A percentile compares a stretch with the other conserved stretches of the same genome.
Evolutionary conservation across 2,113 vertebrate genomes (phyloP).

Genomic region (Syrmaticus mikado): DNA sequence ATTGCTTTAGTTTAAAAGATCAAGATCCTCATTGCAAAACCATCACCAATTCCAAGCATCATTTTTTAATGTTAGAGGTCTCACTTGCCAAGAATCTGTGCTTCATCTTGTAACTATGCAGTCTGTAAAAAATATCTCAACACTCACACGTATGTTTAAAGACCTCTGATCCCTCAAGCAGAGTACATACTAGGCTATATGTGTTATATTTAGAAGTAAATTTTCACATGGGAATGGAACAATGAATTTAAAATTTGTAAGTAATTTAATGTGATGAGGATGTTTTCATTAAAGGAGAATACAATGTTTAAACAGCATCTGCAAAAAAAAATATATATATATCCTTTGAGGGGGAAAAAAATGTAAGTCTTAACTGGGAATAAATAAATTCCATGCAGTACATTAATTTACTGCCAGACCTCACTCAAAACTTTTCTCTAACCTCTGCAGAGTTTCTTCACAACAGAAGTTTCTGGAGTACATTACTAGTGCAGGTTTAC

Average conservation of each 20-base stretch:
- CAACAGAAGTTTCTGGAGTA: not conserved
- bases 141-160: not conserved
- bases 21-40: slow-evolving; percentile 6
- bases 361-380: not conserved
- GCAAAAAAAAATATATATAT: not conserved
- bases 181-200: not conserved
- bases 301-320: not conserved
- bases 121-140: not conserved
- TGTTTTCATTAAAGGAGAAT: not conserved
- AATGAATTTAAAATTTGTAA: not conserved
- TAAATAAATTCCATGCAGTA: not conserved
- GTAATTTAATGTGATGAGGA: not conserved
- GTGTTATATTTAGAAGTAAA: not conserved
- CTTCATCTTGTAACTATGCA: slow-evolving; percentile 13
- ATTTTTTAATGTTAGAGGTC: slow-evolving; percentile 52
- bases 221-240: not conserved
- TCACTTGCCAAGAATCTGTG: slow-evolving; percentile 23
- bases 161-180: not conserved
- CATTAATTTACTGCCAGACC: not conserved
- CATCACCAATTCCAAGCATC: slow-evolving; percentile 2
- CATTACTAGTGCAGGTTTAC: not conserved
- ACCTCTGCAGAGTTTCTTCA: not conserved
- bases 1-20: slow-evolving; percentile 13
- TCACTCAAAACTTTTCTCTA: not conserved
- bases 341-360: not conserved